Evolutionary conservation across 2,113 vertebrate genomes (phyloP).

Genomic region (Hydropotes inermis): DNA sequence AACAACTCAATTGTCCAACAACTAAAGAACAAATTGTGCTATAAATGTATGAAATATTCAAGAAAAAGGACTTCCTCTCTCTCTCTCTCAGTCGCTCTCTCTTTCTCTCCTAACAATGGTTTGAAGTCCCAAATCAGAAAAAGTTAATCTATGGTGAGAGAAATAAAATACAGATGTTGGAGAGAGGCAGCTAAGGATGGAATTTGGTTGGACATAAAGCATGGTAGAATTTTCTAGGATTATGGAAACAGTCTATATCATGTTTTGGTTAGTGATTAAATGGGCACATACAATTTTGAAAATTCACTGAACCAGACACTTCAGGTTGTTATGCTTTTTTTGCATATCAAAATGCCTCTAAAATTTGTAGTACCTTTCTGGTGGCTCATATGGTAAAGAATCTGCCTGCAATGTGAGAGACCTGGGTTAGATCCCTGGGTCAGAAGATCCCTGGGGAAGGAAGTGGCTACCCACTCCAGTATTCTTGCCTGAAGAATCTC

Average conservation of each 20-base stretch:
- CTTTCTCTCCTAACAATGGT: not conserved
- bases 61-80: not conserved
- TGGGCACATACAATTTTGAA: not conserved
- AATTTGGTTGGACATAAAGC: not conserved
- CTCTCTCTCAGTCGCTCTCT: not conserved
- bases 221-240: not conserved
- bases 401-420: not conserved
- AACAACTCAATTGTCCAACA: not conserved
- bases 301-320: not conserved
- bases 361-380: not conserved
- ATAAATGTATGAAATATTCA: not conserved
- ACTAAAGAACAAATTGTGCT: not conserved
- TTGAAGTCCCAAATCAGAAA: not conserved
- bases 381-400: not conserved
- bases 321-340: not conserved
- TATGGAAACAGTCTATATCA: not conserved
- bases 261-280: not conserved
- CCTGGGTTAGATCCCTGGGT: not conserved
- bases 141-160: not conserved
- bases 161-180: not conserved
- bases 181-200: not conserved
- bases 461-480: not conserved
- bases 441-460: not conserved
- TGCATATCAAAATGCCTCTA: not conserved
- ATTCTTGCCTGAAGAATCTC: not conserved